phyloP scores from a whole-genome alignment of 2,797 vertebrate genomes.

The Antennarius maculatus region DNA sequence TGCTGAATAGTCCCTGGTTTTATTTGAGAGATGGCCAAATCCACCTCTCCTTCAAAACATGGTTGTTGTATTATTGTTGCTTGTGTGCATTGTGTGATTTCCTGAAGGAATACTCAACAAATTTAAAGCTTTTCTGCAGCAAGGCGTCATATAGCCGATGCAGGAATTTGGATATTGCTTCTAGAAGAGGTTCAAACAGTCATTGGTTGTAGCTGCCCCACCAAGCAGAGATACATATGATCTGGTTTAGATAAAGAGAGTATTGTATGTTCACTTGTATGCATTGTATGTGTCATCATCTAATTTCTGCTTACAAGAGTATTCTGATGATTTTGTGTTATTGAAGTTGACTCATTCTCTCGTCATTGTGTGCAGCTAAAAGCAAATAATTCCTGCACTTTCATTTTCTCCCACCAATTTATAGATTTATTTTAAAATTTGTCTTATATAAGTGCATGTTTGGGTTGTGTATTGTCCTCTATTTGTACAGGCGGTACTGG shows the following conservation, averaged over 20 bases:
- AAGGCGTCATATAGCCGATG: not conserved
- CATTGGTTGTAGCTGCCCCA: not conserved
- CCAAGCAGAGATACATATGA: not conserved
- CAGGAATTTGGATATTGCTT: constrained; percentile 2
- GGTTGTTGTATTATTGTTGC: not conserved
- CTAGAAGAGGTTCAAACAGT: not conserved
- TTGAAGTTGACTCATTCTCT: too few species aligned
- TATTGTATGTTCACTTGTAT: constrained; percentile 2
- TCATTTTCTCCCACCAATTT: too few species aligned
- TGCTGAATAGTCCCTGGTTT: not conserved
- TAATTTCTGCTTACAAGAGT: not conserved
- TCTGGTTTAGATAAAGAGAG: too few species aligned
- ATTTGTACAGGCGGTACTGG: too few species aligned
- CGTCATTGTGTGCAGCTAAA: too few species aligned
- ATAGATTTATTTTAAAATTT: too few species aligned
- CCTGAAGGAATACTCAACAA: not conserved
- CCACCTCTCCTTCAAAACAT: not conserved
- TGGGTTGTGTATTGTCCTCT: too few species aligned
- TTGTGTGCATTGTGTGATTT: constrained; percentile 8
- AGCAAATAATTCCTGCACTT: too few species aligned
- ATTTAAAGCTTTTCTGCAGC: not conserved
- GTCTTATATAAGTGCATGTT: too few species aligned
- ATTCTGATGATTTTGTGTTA: too few species aligned
- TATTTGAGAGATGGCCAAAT: not conserved
- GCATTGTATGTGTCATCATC: not conserved